Evolutionary conservation across 2,797 vertebrate genomes (phyloP), one percentile per base, ranked within the genome.

Genomic region (Varecia variegata): DNA sequence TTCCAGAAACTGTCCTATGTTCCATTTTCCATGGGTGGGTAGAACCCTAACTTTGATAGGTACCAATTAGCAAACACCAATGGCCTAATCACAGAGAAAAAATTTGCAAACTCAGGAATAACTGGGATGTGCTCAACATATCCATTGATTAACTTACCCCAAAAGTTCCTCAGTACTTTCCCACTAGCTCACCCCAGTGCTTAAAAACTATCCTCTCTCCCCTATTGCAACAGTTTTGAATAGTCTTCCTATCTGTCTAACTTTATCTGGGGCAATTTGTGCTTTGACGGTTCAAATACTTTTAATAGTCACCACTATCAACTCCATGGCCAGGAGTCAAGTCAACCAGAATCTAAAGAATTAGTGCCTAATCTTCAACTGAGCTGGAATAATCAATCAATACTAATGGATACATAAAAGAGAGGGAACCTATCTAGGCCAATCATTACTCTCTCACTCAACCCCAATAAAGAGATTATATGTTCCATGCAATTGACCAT

Each of bases 401-500:
- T 62, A 71, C 30, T 68, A 90, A 91, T 25, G 80, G 62, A 43
- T 67, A 93, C 15, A 56, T 62, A 84, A 90, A 95, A 47, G 70
- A 52, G 50, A 68, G 45, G 58, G 17, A 79, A 77, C 45, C 5
- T 60, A 23, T 73, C 43, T 50, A 76, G 8, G 27, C 18, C 82
- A 90, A 77, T 81, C 65, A 74, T 84, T 89, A 54, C 70, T 67
- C 15, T 86, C 80, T 94, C 27, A 27, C 58, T 68, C 88, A 94
- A 9, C 20, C 70, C 54, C 65, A 82, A 17, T 45, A 77, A 96
- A 21, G 52, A 95, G 40, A 83, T 70, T 56, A 4, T 38, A 91
- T 87, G 38, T 83, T 86, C 85, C 50, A 95, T 58, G 74, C 35
- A 88, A 95, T 54, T 96, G 70, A 83, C 38, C 35, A 40, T 47